Conservation (phyloP, 2,888 invertebrate genomes). For the Ophion obscuratus region DNA sequence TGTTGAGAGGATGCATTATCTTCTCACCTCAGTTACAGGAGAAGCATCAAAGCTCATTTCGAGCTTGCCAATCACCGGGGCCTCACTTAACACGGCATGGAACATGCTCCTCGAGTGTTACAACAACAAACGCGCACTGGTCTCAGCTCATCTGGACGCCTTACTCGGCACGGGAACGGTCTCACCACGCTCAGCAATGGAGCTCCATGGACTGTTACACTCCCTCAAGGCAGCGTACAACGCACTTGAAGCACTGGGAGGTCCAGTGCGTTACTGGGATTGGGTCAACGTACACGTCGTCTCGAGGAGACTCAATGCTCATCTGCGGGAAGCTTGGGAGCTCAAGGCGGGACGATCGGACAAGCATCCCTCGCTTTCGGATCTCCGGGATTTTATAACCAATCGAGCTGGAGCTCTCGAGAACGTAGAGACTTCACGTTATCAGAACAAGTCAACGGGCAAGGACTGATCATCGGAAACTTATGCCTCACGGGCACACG, state of each 20-base stretch:
- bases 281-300: slow-evolving; percentile 7
- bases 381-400: slow-evolving; percentile 1
- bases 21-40: neutral
- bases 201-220: slow-evolving; percentile 8
- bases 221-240: slow-evolving; percentile 23
- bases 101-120: neutral
- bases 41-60: neutral
- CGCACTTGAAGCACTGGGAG: slow-evolving; percentile 20
- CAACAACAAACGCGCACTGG: slow-evolving; percentile 11
- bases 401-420: slow-evolving; percentile 26
- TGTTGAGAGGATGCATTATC: slow-evolving; percentile 21
- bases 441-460: too few relatives aligned
- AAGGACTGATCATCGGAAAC: too few relatives aligned
- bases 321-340: neutral
- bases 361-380: slow-evolving; percentile 10
- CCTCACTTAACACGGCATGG: slow-evolving; percentile 10
- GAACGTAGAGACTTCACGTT: neutral
- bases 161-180: slow-evolving; percentile 3
- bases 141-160: slow-evolving; percentile 2
- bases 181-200: slow-evolving; percentile 13
- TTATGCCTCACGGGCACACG: neutral
- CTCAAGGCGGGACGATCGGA: slow-evolving; percentile 11
- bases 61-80: neutral
- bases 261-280: slow-evolving; percentile 2
- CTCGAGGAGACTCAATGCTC: neutral